Conservation (phyloP, 2,797 vertebrate species). For the Rhinatrema bivittatum region DNA sequence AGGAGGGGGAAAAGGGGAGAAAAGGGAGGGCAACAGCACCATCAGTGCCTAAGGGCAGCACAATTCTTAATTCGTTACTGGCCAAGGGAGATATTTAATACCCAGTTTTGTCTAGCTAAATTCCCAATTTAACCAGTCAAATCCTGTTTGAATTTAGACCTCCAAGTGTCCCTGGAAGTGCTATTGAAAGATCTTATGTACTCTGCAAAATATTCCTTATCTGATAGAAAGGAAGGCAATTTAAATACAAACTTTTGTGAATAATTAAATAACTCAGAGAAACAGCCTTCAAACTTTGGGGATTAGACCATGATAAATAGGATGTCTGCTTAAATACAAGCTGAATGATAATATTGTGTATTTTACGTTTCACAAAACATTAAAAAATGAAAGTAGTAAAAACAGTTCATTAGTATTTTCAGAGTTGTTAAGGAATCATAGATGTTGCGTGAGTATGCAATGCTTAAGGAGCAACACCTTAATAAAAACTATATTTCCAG, state of each 20-base stretch:
- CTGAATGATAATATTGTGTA: slow-evolving; percentile 7
- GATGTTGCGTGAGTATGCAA: slow-evolving; percentile 6
- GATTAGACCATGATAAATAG: neutral
- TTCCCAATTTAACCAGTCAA: too few relatives aligned
- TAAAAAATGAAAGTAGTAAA: slow-evolving; percentile 17
- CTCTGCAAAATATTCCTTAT: too few relatives aligned
- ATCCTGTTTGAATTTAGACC: too few relatives aligned
- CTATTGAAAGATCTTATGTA: too few relatives aligned
- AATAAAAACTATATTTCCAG: slow-evolving; percentile 36
- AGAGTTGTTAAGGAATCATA: slow-evolving; percentile 13
- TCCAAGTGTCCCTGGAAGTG: too few relatives aligned
- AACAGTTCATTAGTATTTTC: slow-evolving; percentile 20
- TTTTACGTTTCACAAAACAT: slow-evolving; percentile 6
- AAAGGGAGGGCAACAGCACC: too few relatives aligned
- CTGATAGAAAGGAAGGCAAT: neutral
- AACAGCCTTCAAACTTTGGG: neutral
- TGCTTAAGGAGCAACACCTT: slow-evolving; percentile 34
- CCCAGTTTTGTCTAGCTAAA: too few relatives aligned
- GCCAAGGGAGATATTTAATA: too few relatives aligned
- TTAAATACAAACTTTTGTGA: neutral
- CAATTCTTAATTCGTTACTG: too few relatives aligned
- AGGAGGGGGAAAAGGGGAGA: too few relatives aligned
- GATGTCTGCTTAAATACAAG: neutral
- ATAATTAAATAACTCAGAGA: neutral
- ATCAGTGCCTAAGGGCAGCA: too few relatives aligned